phyloP scores from a whole-genome alignment of 1,140 invertebrate species.

The Steinernema khuongi region DNA sequence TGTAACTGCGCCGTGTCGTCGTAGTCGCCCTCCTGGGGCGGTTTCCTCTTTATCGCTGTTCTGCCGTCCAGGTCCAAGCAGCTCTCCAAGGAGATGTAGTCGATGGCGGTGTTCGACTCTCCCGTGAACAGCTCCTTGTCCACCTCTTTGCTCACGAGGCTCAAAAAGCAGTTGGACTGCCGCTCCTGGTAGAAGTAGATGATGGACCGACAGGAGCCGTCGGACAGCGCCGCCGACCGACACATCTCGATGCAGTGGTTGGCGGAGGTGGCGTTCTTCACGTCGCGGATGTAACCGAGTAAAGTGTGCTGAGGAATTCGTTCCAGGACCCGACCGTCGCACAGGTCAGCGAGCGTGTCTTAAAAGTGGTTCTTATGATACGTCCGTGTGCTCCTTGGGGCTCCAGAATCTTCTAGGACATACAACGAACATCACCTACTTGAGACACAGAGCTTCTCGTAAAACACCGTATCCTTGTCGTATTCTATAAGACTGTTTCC shows the following conservation, averaged over 20 bases:
- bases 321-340: neutral
- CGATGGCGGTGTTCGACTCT: neutral
- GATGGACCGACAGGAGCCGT: neutral
- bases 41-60: neutral
- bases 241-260: neutral
- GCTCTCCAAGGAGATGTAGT: conserved; percentile 6
- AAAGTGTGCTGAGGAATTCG: neutral
- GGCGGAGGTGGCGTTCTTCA: neutral
- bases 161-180: neutral
- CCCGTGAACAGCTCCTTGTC: neutral
- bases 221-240: neutral
- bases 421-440: neutral
- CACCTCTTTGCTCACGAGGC: neutral
- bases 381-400: too few relatives aligned
- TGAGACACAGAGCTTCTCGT: neutral
- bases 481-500: neutral
- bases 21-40: neutral
- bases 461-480: conserved; percentile 1
- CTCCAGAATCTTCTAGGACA: neutral
- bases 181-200: neutral
- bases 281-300: neutral
- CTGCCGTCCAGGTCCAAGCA: conserved; percentile 1
- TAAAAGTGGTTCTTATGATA: too few relatives aligned
- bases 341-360: neutral
- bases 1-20: neutral